These are phyloP conservation scores for Zaprionus nigranus DNA, from an alignment of 1,140 invertebrate genomes.

Conservation along the genomic window DNA sequence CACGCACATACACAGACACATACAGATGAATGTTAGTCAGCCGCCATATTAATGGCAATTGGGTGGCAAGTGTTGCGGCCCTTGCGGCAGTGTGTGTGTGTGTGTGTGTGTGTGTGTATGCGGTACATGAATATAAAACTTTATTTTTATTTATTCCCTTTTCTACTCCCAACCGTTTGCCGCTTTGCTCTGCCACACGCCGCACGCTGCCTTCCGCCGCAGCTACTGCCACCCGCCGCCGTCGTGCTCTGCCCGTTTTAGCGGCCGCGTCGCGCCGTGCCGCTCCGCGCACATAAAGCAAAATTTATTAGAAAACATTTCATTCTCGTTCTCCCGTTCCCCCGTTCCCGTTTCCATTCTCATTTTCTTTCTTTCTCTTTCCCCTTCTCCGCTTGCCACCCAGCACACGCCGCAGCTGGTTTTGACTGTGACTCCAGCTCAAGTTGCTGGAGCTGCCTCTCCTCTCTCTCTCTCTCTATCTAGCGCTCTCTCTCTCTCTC, in stretches of 20 bases:
- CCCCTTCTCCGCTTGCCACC: conserved; percentile 5
- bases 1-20: conserved; percentile 18
- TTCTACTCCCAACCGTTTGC: conserved; percentile 42
- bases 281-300: conserved; percentile 79
- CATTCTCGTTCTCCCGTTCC: conserved; percentile 65
- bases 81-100: conserved; percentile 38
- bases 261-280: conserved; percentile 21
- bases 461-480: conserved; percentile 10
- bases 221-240: conserved; percentile 3
- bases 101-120: conserved; percentile 57
- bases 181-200: conserved; percentile 50
- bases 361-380: conserved; percentile 26
- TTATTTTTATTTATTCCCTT: conserved; percentile 82
- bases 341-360: conserved; percentile 19
- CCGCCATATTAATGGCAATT: conserved; percentile 82
- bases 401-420: conserved; percentile 33
- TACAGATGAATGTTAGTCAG: conserved; percentile 72
- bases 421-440: conserved; percentile 43
- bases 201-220: not conserved
- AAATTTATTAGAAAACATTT: conserved; percentile 83
- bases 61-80: conserved; percentile 70
- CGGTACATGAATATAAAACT: conserved; percentile 82
- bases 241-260: conserved; percentile 17
- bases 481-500: not conserved
- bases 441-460: conserved; percentile 18